Evolutionary conservation across 2,888 invertebrate genomes (phyloP).

Genomic region (Drosophila kambysellisi): DNA sequence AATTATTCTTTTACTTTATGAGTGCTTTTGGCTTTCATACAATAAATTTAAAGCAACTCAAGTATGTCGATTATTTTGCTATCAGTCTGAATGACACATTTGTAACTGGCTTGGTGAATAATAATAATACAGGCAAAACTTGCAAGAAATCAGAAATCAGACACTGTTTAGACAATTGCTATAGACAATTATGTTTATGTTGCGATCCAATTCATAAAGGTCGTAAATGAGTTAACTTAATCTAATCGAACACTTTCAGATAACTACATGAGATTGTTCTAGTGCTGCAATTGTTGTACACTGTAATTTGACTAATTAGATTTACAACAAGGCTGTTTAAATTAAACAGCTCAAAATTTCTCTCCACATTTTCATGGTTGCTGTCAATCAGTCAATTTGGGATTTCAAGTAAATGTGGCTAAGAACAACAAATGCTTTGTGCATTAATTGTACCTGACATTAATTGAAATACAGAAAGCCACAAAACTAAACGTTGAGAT

Average conservation of each 20-base stretch:
- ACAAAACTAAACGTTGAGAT: slow-evolving; percentile 42
- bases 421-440: slow-evolving; percentile 13
- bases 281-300: neutral
- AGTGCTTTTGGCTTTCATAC: neutral
- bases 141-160: neutral
- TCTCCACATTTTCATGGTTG: slow-evolving; percentile 5
- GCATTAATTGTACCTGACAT: slow-evolving; percentile 29
- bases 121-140: neutral
- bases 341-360: neutral
- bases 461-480: slow-evolving; percentile 57
- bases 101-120: neutral
- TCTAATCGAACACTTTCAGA: slow-evolving; percentile 17
- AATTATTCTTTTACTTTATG: slow-evolving; percentile 15
- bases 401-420: slow-evolving; percentile 2
- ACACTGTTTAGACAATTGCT: neutral
- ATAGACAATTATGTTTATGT: neutral
- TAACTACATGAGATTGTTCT: neutral
- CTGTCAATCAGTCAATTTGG: neutral
- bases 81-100: slow-evolving; percentile 6
- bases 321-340: neutral
- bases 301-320: neutral
- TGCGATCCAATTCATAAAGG: neutral
- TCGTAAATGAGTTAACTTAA: slow-evolving; percentile 5
- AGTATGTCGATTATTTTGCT: slow-evolving; percentile 8
- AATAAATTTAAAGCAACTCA: slow-evolving; percentile 22